Base-by-base conservation (phyloP, 2,888 invertebrate species). In the Palloptera scutellata region DNA sequence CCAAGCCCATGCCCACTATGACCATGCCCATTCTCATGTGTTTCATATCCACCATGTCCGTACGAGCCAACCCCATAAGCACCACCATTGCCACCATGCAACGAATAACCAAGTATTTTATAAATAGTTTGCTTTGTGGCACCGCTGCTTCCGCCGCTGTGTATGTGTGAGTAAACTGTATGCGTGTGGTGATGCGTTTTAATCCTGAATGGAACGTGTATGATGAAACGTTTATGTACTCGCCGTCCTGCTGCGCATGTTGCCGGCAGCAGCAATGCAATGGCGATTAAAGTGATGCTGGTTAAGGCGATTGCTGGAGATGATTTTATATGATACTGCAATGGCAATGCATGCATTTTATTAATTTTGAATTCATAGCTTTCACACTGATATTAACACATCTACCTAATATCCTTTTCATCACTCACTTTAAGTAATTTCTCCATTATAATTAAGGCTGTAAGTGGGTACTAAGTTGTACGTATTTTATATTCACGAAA, bases 161-260 rank as follows among this genome's bases (percentile, higher is more conserved):
- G 91, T 40, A 92, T 86, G 79, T 92, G 91, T 77, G 92, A 92
- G 73, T 91, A 91, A 54, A 83, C 78, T 6, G 92, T 93, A 79
- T 92, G 92, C 64, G 91, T 92, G 70, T 81, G 81, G 78, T 92
- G 92, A 76, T 92, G 91, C 72, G 91, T 90, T 79, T 93, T 92
- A 73, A 93, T 88, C 83, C 91, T 91, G 81, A 91, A 87, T 1
- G 93, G 93, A 61, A 93, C 92, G 84, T 93, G 92, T 81, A 93
- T 92, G 77, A 92, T 87, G 73, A 92, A 91, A 78, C 91, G 91
- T 77, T 91, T 90, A 83, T 91, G 89, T 85, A 73, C 66, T 30
- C 79, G 77, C 9, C 78, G 73, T 84, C 60, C 88, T 88, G 67
- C 87, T 87, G 70, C 87, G 86, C 19, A 87, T 30, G 30, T 30